Evolutionary conservation across 2,797 vertebrate species (phyloP), one percentile per base, ranked within the genome.

Genomic region (Bryconaethiops microstoma): DNA sequence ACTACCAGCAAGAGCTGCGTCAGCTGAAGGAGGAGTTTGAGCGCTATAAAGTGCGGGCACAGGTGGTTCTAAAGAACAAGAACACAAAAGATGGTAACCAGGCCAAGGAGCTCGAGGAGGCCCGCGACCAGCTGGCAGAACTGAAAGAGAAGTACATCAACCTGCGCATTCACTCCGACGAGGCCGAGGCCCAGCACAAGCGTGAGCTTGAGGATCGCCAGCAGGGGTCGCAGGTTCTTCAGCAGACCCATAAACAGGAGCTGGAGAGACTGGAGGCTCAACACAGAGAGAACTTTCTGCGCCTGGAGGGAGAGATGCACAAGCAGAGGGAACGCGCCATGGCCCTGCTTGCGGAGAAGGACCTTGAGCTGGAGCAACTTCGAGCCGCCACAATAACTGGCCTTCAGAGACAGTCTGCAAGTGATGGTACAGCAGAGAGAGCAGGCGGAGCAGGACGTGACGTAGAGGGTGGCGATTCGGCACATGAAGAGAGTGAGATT

Each of bases 21-120:
- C 96, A 96, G 90, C 89, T 99, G 42, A 96, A 93, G 86, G 98
- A 99, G 0, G 97, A 99, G 90, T 98, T 98, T 35, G 97, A 99
- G 76, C 94, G 96, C 65, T 98, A 97, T 91, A 98, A 99, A 92
- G 88, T 91, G 87, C 91, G 97, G 42, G 96, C 96, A 0, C 97
- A 98, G 85, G 95, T 96, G 5, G 96, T 97, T 14, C 93, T 98
- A 21, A 97, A 97, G 89, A 96, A 93, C 92, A 97, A 97, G 88
- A 95, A 93, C 0, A 70, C 85, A 67, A 96, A 95, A 84, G 98
- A 98, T 0, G 93, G 95, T 12, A 94, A 86, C 42, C 90, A 95
- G 89, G 93, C 93, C 0, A 93, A 89, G 71, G 97, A 99, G 77
- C 94, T 98, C 87, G 95, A 96, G 92, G 96, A 95, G 25, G 90